Conservation (phyloP, 2,113 vertebrate genomes). For the Pangasianodon hypophthalmus region DNA sequence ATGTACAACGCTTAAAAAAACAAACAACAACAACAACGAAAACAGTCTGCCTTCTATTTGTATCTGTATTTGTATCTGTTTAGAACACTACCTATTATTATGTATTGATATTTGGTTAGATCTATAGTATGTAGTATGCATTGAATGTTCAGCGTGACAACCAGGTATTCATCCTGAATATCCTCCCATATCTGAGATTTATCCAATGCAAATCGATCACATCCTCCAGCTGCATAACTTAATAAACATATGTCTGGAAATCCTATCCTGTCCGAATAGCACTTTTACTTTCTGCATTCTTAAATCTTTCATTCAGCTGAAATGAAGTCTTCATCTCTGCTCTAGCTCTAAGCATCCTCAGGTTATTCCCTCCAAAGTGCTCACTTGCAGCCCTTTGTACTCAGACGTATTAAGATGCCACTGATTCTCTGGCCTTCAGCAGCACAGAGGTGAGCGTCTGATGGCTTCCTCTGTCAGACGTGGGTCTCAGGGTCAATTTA, state of each 20-base stretch:
- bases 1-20: too few relatives aligned
- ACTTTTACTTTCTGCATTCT: not conserved
- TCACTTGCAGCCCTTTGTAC: conserved; percentile 55
- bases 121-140: too few relatives aligned
- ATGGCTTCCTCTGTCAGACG: conserved; percentile 25
- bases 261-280: not conserved
- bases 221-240: too few relatives aligned
- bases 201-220: too few relatives aligned
- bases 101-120: too few relatives aligned
- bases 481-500: conserved; percentile 27
- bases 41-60: too few relatives aligned
- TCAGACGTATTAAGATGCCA: conserved; percentile 62
- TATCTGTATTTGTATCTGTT: too few relatives aligned
- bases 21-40: too few relatives aligned
- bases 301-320: not conserved
- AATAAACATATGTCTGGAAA: not conserved
- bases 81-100: too few relatives aligned
- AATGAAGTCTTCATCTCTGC: not conserved
- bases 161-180: too few relatives aligned
- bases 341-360: conserved; percentile 18
- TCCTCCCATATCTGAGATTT: too few relatives aligned
- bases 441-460: conserved; percentile 50
- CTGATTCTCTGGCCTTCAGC: conserved; percentile 62
- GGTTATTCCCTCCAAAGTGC: conserved; percentile 22
- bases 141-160: too few relatives aligned